Percentiles rank a stretch among this genome's conserved stretches.
Conservation (phyloP, 2,888 invertebrate species). For the Trissonchulus latispiculum region DNA sequence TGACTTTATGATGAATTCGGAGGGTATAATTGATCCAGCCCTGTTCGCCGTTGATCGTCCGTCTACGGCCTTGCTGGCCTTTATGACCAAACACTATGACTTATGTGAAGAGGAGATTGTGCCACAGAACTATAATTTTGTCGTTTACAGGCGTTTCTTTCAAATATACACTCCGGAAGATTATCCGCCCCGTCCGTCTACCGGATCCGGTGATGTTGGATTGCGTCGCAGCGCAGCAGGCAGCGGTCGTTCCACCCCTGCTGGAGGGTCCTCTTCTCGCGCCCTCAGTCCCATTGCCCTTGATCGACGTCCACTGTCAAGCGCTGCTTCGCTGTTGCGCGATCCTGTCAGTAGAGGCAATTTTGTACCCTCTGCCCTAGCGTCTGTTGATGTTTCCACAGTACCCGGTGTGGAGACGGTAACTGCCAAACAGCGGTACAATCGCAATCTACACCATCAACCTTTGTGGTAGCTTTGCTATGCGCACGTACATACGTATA, state of each 20-base stretch:
- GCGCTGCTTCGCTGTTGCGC: neutral
- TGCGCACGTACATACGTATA: too few relatives aligned
- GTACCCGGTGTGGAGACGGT: neutral
- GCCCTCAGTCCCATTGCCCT: too few relatives aligned
- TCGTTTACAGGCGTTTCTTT: neutral
- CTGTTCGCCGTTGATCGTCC: conserved; percentile 79
- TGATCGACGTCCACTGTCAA: neutral
- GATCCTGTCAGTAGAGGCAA: neutral
- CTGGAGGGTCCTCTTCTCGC: neutral
- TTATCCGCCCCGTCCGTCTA: neutral
- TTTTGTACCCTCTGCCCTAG: neutral
- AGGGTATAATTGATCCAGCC: conserved; percentile 28
- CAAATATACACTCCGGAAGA: neutral
- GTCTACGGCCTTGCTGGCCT: conserved; percentile 72
- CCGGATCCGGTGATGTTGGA: too few relatives aligned
- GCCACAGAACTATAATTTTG: neutral
- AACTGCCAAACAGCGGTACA: neutral
- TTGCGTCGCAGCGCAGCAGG: neutral
- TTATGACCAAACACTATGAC: conserved; percentile 71
- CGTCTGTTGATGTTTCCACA: neutral
- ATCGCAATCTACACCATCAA: neutral
- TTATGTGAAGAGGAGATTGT: conserved; percentile 45
- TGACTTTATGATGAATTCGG: conserved; percentile 64
- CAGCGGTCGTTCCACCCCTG: neutral
- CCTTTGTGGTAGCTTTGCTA: neutral